Evolutionary conservation across 1,140 invertebrate genomes (phyloP), one percentile per base, ranked within the genome.

Genomic region (Episyrphus balteatus): DNA sequence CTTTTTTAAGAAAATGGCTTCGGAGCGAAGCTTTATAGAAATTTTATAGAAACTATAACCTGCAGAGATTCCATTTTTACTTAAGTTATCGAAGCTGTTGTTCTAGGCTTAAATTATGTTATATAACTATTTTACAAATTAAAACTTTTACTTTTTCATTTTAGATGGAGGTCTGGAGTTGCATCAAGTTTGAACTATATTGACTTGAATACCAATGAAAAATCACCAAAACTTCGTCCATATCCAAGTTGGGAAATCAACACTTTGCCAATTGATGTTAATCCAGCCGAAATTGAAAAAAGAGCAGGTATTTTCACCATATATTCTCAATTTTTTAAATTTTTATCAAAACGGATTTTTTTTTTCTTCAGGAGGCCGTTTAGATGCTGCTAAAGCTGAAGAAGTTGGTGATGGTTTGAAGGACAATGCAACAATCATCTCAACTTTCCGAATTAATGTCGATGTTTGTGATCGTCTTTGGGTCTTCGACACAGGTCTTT

Each of bases 401-500:
- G 45, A 54, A 44, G 53, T 55, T 11, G 59, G 61, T 15, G 63
- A 68, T 19, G 57, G 61, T 21, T 44, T 75, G 10, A 55, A 53
- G 39, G 71, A 77, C 36, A 77, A 79, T 54, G 69, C 66, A 3
- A 73, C 75, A 1, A 76, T 82, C 12, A 70, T 83, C 36, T 82
- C 75, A n/a, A 79, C 80, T 2, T 81, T 83, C 56, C 75, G 81
- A 47, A 62, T 79, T 10, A 74, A 64, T 51, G 73, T 81, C 13
- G 84, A 87, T 61, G 70, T 70, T 2, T 86, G 83, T 52, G 81
- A 84, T 61, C 73, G 84, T 41, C 68, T 87, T 10, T 87, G 84
- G 84, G 80, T 81, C 21, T 71, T 86, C 57, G 84, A 87, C 60
- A 79, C 79, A 11, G 83, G 83, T n/a, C 58, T 84, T 21, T 76